Conservation (phyloP, 2,113 vertebrate genomes). For the Misgurnus mizolepis region DNA sequence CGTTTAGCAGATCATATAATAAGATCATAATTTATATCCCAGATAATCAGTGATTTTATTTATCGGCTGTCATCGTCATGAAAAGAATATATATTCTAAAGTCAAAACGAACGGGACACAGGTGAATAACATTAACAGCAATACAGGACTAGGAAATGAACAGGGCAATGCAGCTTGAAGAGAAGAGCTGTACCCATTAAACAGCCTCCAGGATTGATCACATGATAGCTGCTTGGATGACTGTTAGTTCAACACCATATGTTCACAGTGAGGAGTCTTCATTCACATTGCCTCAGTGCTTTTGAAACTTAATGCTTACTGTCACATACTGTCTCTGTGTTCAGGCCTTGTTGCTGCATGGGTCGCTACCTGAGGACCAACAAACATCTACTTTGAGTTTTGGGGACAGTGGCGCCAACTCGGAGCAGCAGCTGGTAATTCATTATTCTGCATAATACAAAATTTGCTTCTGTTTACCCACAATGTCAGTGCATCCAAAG, state of each 20-base stretch:
- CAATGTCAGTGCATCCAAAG: neutral
- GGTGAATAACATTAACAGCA: too few relatives aligned
- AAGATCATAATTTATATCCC: too few relatives aligned
- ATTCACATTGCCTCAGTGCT: neutral
- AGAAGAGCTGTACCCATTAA: slow-evolving; percentile 11
- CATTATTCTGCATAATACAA: slow-evolving; percentile 49
- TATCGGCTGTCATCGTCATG: too few relatives aligned
- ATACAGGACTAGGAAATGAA: too few relatives aligned
- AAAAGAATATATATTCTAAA: too few relatives aligned
- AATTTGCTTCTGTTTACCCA: neutral
- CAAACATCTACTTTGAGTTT: slow-evolving; percentile 84
- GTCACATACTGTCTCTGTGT: neutral
- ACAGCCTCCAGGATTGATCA: slow-evolving; percentile 18
- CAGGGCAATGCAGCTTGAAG: slow-evolving; percentile 12
- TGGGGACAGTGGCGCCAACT: slow-evolving; percentile 79
- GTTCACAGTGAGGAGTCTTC: slow-evolving; percentile 11
- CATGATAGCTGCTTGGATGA: neutral
- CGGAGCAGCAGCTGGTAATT: slow-evolving; percentile 92
- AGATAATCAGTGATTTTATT: too few relatives aligned
- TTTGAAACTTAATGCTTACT: neutral
- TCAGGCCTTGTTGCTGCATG: slow-evolving; percentile 90
- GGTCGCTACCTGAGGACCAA: slow-evolving; percentile 92
- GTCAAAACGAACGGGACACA: too few relatives aligned
- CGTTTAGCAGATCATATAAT: too few relatives aligned
- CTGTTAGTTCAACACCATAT: slow-evolving; percentile 22